Percentiles rank a stretch among this genome's conserved stretches.
Evolutionary conservation across 2,113 vertebrate species (phyloP).

Genomic region (Psilopogon haemacephalus): DNA sequence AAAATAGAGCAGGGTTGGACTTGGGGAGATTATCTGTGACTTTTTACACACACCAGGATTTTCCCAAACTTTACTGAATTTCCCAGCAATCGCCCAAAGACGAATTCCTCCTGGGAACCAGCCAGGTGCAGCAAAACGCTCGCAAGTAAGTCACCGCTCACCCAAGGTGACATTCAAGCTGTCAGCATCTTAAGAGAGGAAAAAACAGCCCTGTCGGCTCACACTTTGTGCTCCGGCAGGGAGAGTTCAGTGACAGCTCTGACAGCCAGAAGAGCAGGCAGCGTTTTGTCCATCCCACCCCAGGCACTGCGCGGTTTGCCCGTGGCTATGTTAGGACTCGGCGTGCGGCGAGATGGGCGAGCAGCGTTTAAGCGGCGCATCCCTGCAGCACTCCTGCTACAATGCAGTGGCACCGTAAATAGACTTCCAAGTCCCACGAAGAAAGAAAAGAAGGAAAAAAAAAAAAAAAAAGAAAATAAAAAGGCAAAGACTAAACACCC

Average conservation of each 20-base stretch:
- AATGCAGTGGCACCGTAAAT: constrained; percentile 35
- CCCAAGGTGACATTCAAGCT: constrained; percentile 59
- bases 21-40: not conserved
- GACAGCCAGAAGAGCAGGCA: not conserved
- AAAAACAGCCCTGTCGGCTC: not conserved
- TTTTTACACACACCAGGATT: not conserved
- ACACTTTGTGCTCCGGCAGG: not conserved
- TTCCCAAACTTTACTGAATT: not conserved
- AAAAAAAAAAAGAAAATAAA: too few species aligned
- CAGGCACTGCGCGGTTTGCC: not conserved
- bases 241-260: not conserved
- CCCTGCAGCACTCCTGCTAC: constrained; percentile 15
- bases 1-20: not conserved
- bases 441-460: not conserved
- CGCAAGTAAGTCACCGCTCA: not conserved
- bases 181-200: not conserved
- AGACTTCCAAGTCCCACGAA: constrained; percentile 22
- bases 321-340: not conserved
- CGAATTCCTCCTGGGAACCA: not conserved
- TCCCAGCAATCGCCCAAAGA: not conserved
- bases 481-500: too few species aligned
- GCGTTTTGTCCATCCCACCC: not conserved
- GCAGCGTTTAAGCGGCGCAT: not conserved
- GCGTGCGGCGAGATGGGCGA: not conserved
- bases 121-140: not conserved